These are phyloP conservation scores for Leucoraja ocellata DNA, from an alignment of 2,797 vertebrate species.

Conservation along the genomic window DNA sequence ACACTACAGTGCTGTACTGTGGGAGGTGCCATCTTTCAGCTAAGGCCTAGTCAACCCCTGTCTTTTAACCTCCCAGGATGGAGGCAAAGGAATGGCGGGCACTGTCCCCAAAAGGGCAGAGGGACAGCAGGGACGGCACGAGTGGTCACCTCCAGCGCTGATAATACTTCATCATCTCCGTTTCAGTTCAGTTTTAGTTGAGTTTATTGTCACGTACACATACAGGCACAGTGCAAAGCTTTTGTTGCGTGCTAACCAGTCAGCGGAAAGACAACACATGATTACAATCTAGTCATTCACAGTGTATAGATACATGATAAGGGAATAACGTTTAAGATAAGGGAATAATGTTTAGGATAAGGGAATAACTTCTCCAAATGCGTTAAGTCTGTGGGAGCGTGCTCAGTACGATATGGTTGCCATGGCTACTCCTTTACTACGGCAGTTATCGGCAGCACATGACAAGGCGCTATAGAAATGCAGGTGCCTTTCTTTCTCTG, in stretches of 20 bases:
- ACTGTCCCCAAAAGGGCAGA: too few species aligned
- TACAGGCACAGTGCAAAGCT: too few species aligned
- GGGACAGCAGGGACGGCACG: not conserved
- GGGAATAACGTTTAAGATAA: too few species aligned
- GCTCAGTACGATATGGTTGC: not conserved
- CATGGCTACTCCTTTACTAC: not conserved
- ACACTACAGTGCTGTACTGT: not conserved
- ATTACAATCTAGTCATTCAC: too few species aligned
- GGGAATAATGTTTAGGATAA: too few species aligned
- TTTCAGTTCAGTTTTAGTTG: not conserved
- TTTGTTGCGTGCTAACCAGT: too few species aligned
- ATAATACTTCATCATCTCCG: not conserved
- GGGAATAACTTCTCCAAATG: too few species aligned
- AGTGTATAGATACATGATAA: too few species aligned
- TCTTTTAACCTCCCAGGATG: not conserved
- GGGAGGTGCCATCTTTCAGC: not conserved
- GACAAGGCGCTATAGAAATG: not conserved
- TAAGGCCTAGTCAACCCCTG: not conserved
- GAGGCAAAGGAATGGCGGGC: not conserved
- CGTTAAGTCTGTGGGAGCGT: not conserved
- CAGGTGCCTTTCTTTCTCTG: not conserved
- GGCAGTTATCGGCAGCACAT: not conserved
- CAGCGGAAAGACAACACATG: too few species aligned
- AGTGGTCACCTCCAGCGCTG: not conserved
- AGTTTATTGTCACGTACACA: too few species aligned